These are phyloP conservation scores for Diphyllodes magnificus DNA, from an alignment of 2,113 vertebrate species.

Conservation along the genomic window DNA sequence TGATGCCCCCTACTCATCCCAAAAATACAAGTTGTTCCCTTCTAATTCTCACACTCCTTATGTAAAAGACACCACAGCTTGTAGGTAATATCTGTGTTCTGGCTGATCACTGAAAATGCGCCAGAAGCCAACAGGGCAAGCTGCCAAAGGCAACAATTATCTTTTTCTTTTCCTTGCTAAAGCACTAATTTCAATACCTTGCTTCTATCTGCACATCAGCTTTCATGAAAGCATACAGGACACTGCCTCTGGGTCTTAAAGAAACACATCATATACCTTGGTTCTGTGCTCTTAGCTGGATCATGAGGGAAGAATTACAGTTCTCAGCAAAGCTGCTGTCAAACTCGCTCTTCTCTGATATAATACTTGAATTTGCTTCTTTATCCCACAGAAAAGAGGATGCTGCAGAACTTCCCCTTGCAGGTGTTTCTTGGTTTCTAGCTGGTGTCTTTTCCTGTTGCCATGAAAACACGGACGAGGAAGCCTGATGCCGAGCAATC, in stretches of 20 bases:
- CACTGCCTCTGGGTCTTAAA: not conserved
- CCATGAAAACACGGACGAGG: constrained; percentile 91
- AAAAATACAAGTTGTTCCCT: not conserved
- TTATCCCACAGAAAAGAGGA: constrained; percentile 68
- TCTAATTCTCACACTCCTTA: not conserved
- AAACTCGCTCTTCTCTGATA: not conserved
- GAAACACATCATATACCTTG: constrained; percentile 74
- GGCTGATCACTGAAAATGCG: not conserved
- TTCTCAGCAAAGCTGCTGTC: constrained; percentile 39
- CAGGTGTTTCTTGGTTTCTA: constrained; percentile 73
- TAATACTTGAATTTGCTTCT: constrained; percentile 62
- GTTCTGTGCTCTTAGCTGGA: constrained; percentile 80
- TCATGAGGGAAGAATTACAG: constrained; percentile 60
- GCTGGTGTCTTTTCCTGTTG: constrained; percentile 78
- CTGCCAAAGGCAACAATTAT: not conserved
- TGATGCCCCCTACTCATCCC: not conserved
- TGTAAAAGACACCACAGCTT: not conserved
- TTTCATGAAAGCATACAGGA: not conserved
- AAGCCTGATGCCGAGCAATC: constrained; percentile 83
- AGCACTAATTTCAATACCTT: not conserved
- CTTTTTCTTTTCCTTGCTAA: not conserved
- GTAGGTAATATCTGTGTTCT: not conserved
- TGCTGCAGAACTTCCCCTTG: constrained; percentile 68
- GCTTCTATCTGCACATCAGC: not conserved
- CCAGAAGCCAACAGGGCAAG: not conserved